phyloP scores from a whole-genome alignment of 1,140 invertebrate genomes.

The Drosophila guanche region DNA sequence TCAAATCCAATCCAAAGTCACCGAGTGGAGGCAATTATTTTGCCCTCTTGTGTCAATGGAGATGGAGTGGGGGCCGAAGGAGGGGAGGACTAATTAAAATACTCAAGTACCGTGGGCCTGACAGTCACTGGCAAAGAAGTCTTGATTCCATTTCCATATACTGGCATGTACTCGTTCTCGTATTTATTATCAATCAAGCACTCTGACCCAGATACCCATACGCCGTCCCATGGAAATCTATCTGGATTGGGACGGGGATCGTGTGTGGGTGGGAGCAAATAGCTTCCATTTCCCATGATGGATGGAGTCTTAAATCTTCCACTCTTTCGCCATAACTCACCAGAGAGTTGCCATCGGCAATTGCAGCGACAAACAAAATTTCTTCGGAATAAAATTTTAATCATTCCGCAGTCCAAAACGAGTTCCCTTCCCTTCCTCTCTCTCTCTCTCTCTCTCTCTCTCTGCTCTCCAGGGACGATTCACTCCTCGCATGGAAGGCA shows the following conservation, averaged over 20 bases:
- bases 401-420: slow-evolving; percentile 49
- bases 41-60: slow-evolving; percentile 26
- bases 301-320: background rate
- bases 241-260: background rate
- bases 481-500: slow-evolving; percentile 15
- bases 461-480: slow-evolving; percentile 8
- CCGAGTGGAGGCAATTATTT: slow-evolving; percentile 39
- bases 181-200: slow-evolving; percentile 50
- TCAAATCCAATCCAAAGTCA: slow-evolving; percentile 39
- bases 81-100: slow-evolving; percentile 46
- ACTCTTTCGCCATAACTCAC: slow-evolving; percentile 1
- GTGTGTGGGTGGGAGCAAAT: slow-evolving; percentile 8
- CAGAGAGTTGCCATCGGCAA: slow-evolving; percentile 8
- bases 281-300: slow-evolving; percentile 14
- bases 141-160: slow-evolving; percentile 19
- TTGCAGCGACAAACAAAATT: slow-evolving; percentile 32
- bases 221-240: slow-evolving; percentile 24
- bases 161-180: background rate
- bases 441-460: too few relatives aligned
- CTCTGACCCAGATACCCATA: slow-evolving; percentile 30
- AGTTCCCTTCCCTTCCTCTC: slow-evolving; percentile 16
- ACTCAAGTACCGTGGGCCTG: slow-evolving; percentile 8
- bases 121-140: slow-evolving; percentile 1
- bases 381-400: slow-evolving; percentile 60
- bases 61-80: background rate